A percentile compares a stretch with the other conserved stretches of the same genome.
Evolutionary conservation across 2,113 vertebrate species (phyloP).

Genomic region (Burhinus oedicnemus): DNA sequence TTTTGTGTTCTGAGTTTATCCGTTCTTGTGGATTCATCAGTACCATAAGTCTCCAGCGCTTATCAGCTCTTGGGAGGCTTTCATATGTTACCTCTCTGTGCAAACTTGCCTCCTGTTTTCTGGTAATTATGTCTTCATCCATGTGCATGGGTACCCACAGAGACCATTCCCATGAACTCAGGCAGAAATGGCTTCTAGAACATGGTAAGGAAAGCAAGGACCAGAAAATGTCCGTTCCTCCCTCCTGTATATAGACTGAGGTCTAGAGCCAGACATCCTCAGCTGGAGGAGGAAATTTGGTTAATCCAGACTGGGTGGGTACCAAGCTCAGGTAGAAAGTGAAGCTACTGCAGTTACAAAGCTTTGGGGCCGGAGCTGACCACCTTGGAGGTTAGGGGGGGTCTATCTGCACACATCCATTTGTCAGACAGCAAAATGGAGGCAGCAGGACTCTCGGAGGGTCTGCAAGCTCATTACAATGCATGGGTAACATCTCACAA

Average conservation of each 20-base stretch:
- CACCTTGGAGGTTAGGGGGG: neutral
- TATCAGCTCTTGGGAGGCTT: neutral
- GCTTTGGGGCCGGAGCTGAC: neutral
- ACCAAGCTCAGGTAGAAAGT: neutral
- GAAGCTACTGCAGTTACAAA: neutral
- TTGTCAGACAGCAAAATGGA: neutral
- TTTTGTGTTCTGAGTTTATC: neutral
- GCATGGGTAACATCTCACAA: neutral
- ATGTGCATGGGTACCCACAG: neutral
- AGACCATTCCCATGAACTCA: neutral
- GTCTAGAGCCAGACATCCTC: neutral
- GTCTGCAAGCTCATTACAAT: neutral
- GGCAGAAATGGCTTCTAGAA: neutral
- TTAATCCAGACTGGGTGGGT: neutral
- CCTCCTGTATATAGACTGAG: neutral
- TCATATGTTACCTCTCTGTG: neutral
- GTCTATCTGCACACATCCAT: neutral
- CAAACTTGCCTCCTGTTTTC: neutral
- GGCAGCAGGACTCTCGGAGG: neutral
- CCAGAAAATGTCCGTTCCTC: neutral
- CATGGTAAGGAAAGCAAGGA: neutral
- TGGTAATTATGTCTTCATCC: neutral
- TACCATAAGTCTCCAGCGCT: accelerated
- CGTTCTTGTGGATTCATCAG: neutral
- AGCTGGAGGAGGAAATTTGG: neutral